Evolutionary conservation across 2,797 vertebrate species (phyloP), one percentile per base, ranked within the genome.

Genomic region (Kryptolebias ocellatus): DNA sequence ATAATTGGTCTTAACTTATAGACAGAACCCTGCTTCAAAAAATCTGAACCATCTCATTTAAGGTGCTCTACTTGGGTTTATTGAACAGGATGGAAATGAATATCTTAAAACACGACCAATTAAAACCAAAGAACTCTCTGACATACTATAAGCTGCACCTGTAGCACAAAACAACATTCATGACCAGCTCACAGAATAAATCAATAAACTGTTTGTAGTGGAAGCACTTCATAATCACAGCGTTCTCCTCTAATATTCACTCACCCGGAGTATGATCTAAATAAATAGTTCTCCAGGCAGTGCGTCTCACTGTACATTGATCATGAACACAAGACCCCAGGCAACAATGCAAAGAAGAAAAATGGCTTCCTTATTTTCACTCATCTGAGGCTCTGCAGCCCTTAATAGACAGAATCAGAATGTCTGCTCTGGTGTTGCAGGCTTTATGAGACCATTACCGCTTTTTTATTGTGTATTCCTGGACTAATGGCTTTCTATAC

Each of bases 371-470:
- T 84, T 74, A 72, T 86, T 86, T 87, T 84, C 85, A 83, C 77
- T 89, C 88, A 81, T 81, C 84, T 59, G 53, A 80, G 83, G 79
- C 82, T 81, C 76, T 5, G 73, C 83, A 80, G 83, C 79, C 85
- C 85, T 88, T 90, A 87, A 90, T 86, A 89, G 88, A 89, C 86
- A 85, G 86, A 92, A 89, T 91, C 84, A 86, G 84, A 90, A 92
- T 86, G 90, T 92, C 85, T 87, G 88, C 84, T 82, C 85, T 81
- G 79, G 85, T 89, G 83, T 87, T 85, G 88, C 83, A 80, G 88
- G 85, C 85, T 93, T 93, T 93, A 92, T 90, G 91, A 92, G 90
- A 84, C 90, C 89, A 91, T 91, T 92, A 92, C 82, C 28, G 79
- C 84, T 86, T 93, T 42, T 90, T 93, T 92, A 93, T 90, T 88